Evolutionary conservation across 2,888 invertebrate species (phyloP), one percentile per base, ranked within the genome.

Genomic region (Caenorhabditis sp.): DNA sequence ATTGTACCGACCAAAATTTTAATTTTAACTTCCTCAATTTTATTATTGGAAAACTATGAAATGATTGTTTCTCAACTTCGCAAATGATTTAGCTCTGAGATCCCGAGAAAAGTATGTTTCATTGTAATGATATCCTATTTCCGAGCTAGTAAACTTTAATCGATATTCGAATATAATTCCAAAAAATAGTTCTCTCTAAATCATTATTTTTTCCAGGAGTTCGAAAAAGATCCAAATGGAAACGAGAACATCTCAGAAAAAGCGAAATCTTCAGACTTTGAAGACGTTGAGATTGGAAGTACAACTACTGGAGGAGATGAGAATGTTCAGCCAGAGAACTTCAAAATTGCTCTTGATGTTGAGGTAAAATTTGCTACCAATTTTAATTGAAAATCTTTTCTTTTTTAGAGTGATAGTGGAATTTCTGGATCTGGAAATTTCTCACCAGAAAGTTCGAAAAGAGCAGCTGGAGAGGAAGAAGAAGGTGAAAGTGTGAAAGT

Each of bases 171-270:
- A 43, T 12, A 43, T 12, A 43, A 12, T 50, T 50, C 21, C 21
- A 21, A 50, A 50, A 50, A 50, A 50, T 8, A 20, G n/a, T 4
- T 50, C n/a, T 5, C 50, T 50, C 23, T 31, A 36, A 52, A 26
- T 21, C 31, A 23, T 21, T 43, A 12, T 7, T 54, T 31, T 27
- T 61, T 70, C 23, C 52, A 70, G 70, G 50, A 38, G n/a, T 71
- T 71, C 31, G 52, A 70, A 20, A 67, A 71, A 27, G 71, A 71
- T 31, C 23, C 71, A 5, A 71, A 71, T 53, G 71, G 63, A 57
- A 71, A 71, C 20, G 66, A 70, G 10, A 65, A 70, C 5, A 10
- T 36, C 3, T n/a, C 59, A 38, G 17, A 66, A 67, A 43, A 43
- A 14, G 12, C 43, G 10, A 43, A 43, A 43, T 43, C 43, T 43